phyloP scores from a whole-genome alignment of 2,113 vertebrate genomes.

The Rhineura floridana region DNA sequence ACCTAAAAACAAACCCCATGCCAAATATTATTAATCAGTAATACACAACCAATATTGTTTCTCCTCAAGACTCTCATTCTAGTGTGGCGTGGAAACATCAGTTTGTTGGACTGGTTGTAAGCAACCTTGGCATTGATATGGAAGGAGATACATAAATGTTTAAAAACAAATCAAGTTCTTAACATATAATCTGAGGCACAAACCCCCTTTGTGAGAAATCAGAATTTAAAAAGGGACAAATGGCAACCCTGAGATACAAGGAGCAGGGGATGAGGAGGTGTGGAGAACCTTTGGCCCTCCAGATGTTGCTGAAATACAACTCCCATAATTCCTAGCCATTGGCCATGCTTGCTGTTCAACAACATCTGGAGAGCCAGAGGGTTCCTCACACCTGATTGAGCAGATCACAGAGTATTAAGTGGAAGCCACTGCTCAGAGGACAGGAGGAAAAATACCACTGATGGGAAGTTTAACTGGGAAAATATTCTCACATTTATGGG shows the following conservation, averaged over 20 bases:
- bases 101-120: too few relatives aligned
- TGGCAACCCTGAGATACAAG: not conserved
- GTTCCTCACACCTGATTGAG: too few relatives aligned
- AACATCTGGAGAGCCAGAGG: too few relatives aligned
- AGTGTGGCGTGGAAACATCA: not conserved
- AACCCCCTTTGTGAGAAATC: not conserved
- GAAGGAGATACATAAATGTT: too few relatives aligned
- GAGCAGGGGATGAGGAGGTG: not conserved
- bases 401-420: not conserved
- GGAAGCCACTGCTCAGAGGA: not conserved
- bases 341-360: too few relatives aligned
- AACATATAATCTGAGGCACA: not conserved
- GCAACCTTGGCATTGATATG: too few relatives aligned
- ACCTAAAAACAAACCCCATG: not conserved
- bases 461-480: not conserved
- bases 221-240: not conserved
- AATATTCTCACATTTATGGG: not conserved
- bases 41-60: not conserved
- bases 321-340: too few relatives aligned
- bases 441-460: not conserved
- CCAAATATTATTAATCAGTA: not conserved
- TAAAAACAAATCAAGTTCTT: not conserved
- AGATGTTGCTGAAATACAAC: too few relatives aligned
- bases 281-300: too few relatives aligned
- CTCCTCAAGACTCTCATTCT: not conserved